phyloP scores from a whole-genome alignment of 1,140 invertebrate species.

The Brachionus angularis region DNA sequence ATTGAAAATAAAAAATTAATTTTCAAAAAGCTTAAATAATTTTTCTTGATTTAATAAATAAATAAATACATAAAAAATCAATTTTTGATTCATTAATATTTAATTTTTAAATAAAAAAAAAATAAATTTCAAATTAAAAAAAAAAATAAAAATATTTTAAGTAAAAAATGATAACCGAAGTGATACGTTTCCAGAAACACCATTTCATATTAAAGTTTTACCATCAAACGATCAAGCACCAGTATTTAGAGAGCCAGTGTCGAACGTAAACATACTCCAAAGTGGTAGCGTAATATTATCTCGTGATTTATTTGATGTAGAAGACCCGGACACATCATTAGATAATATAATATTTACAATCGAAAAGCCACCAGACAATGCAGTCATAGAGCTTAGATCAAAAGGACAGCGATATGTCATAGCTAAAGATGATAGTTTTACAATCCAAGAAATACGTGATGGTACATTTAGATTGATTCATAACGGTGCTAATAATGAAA shows the following conservation, averaged over 20 bases:
- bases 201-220: slow-evolving; percentile 22
- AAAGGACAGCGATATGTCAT: slow-evolving; percentile 35
- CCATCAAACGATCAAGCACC: slow-evolving; percentile 38
- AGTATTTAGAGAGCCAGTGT: background rate
- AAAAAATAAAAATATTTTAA: too few species aligned
- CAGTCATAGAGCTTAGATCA: background rate
- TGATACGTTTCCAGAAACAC: slow-evolving; percentile 41
- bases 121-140: too few species aligned
- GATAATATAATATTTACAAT: slow-evolving; percentile 30
- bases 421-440: slow-evolving; percentile 18
- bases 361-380: slow-evolving; percentile 26
- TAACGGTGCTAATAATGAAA: background rate
- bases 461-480: slow-evolving; percentile 38
- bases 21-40: too few species aligned
- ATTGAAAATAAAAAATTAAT: too few species aligned
- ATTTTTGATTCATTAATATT: too few species aligned
- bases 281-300: slow-evolving; percentile 17
- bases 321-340: slow-evolving; percentile 20
- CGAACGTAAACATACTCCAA: slow-evolving; percentile 2
- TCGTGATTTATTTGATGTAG: background rate
- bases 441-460: slow-evolving; percentile 18
- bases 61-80: too few species aligned
- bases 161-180: slow-evolving; percentile 29
- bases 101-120: too few species aligned
- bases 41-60: too few species aligned